Conservation (phyloP, 1,140 invertebrate species). For the Leguminivora glycinivorella region DNA sequence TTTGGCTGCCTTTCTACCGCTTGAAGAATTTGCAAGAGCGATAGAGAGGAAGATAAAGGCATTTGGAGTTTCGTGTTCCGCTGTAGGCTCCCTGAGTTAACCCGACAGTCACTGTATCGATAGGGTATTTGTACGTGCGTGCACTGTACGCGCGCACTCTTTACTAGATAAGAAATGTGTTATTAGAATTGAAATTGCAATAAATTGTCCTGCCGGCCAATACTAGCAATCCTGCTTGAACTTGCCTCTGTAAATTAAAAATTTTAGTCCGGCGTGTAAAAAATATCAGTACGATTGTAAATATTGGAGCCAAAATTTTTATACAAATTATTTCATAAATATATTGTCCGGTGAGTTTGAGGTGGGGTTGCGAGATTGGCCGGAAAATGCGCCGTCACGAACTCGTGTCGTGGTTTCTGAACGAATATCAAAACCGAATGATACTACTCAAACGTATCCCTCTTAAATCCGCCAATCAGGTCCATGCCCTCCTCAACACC, state of each 20-base stretch:
- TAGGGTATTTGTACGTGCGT: slow-evolving; percentile 61
- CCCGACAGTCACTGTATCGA: slow-evolving; percentile 65
- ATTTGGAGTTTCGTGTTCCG: too few relatives aligned
- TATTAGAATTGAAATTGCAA: slow-evolving; percentile 72
- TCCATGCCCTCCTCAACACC: not conserved
- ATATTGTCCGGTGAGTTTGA: slow-evolving; percentile 65
- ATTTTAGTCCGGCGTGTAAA: slow-evolving; percentile 70
- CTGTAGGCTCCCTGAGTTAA: too few relatives aligned
- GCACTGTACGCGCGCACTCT: slow-evolving; percentile 64
- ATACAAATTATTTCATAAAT: slow-evolving; percentile 73
- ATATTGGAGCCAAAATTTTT: slow-evolving; percentile 77
- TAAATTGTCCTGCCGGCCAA: slow-evolving; percentile 49
- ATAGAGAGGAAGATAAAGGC: too few relatives aligned
- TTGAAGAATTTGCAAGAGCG: too few relatives aligned
- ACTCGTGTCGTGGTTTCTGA: slow-evolving; percentile 29
- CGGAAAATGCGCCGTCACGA: slow-evolving; percentile 34
- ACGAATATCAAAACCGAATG: not conserved
- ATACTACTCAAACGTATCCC: not conserved
- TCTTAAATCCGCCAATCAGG: slow-evolving; percentile 4
- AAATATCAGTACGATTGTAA: slow-evolving; percentile 68
- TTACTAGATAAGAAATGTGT: slow-evolving; percentile 73
- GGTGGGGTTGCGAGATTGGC: slow-evolving; percentile 44
- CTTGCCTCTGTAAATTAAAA: slow-evolving; percentile 60
- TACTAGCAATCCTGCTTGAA: slow-evolving; percentile 37
- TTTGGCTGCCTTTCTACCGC: too few relatives aligned